Conservation (phyloP, 2,888 invertebrate genomes). For the Lymantria dispar region DNA sequence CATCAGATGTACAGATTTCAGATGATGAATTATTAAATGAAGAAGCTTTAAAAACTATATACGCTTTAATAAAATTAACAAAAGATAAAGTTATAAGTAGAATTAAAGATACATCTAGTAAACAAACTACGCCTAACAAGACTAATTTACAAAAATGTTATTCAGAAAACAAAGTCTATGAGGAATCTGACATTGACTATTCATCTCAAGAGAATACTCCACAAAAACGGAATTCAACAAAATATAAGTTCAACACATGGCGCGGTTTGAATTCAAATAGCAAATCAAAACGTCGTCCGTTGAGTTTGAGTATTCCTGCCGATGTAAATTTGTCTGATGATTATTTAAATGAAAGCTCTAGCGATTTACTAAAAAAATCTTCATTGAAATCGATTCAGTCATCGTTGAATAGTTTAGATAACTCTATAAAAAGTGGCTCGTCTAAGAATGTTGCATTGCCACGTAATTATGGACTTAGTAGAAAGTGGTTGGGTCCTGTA, state of each 20-base stretch:
- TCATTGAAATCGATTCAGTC: conserved; percentile 70
- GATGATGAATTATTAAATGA: conserved; percentile 77
- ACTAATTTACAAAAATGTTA: conserved; percentile 62
- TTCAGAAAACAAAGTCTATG: conserved; percentile 67
- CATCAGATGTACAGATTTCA: conserved; percentile 65
- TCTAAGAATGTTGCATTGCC: conserved; percentile 78
- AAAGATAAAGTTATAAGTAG: conserved; percentile 75
- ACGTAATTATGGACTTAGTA: conserved; percentile 81
- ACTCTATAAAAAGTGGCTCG: conserved; percentile 57
- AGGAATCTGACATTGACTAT: conserved; percentile 58
- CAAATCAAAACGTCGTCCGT: conserved; percentile 64
- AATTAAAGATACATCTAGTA: conserved; percentile 64
- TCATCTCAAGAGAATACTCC: conserved; percentile 68
- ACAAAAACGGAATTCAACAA: conserved; percentile 55
- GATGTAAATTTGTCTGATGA: conserved; percentile 64
- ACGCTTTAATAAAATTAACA: conserved; percentile 73
- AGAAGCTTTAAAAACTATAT: conserved; percentile 79
- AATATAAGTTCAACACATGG: conserved; percentile 64
- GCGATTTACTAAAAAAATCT: conserved; percentile 54
- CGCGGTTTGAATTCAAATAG: conserved; percentile 54
- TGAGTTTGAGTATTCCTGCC: conserved; percentile 71
- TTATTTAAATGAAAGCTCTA: conserved; percentile 51
- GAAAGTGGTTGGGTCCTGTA: conserved; percentile 84
- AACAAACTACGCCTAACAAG: conserved; percentile 49
- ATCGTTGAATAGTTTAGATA: conserved; percentile 63